Percentiles rank a stretch among this genome's conserved stretches.
These are phyloP conservation scores for Anhinga anhinga DNA, from an alignment of 2,113 vertebrate species.

Conservation along the genomic window DNA sequence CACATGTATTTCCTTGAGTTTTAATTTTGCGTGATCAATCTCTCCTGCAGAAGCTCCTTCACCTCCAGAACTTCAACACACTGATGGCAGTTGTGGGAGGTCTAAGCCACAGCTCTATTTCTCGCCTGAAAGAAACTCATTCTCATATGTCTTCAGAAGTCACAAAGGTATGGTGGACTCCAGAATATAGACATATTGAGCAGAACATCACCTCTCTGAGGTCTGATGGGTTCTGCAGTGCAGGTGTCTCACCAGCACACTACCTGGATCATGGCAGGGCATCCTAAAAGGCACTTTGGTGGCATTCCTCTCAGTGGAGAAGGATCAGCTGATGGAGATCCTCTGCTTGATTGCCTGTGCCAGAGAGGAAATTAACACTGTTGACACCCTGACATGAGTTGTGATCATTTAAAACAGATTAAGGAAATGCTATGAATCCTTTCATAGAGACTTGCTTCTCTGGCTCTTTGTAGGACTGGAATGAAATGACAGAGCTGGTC, in stretches of 20 bases:
- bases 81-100: slow-evolving; percentile 97
- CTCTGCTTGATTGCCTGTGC: not conserved
- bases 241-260: not conserved
- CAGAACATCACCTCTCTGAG: not conserved
- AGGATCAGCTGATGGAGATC: not conserved
- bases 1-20: not conserved
- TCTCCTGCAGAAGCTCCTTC: slow-evolving; percentile 87
- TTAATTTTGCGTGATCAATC: not conserved
- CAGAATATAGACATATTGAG: not conserved
- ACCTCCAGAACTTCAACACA: slow-evolving; percentile 97
- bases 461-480: slow-evolving; percentile 86
- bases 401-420: not conserved
- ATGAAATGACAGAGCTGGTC: slow-evolving; percentile 95
- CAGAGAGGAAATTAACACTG: not conserved
- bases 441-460: slow-evolving; percentile 51
- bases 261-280: not conserved
- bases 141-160: slow-evolving; percentile 89
- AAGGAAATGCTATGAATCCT: slow-evolving; percentile 28
- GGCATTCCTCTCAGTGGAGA: not conserved
- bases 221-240: not conserved
- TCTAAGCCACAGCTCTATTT: slow-evolving; percentile 95
- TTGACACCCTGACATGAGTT: not conserved
- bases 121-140: slow-evolving; percentile 94
- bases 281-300: not conserved
- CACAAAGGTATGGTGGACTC: slow-evolving; percentile 81